Base-by-base conservation (phyloP, 2,113 vertebrate genomes). In the Myiopsitta monachus region DNA sequence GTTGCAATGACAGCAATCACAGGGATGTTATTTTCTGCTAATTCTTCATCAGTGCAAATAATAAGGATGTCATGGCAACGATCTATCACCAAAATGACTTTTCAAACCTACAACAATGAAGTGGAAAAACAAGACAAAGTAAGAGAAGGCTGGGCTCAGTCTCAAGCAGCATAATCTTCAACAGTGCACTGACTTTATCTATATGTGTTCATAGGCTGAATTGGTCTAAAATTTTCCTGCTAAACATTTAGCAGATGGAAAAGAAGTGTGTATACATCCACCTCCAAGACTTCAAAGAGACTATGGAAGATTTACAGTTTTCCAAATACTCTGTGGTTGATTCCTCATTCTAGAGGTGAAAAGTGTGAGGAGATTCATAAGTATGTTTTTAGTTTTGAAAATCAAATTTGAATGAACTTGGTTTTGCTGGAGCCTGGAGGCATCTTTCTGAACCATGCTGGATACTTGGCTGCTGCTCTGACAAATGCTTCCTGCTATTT, bases 11-110 rank as follows among this genome's bases (percentile, higher is more conserved):
- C 5, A 78, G 16, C 6, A 49, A 11, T 57, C 54, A 11, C 0
- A 5, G 41, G 11, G 3, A 46, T 68, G 30, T 64, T 75, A 51
- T 82, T 90, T 90, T 94, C 77, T 88, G 13, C 23, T 90, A 88
- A 80, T 90, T 88, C 41, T 14, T 92, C 43, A 44, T 41, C 59
- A 73, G n/a, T 23, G 31, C 30, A 88, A 80, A 75, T 90, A 90
- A 61, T 46, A 80, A 52, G 27, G 30, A 55, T 88, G 67, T 27
- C 75, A 90, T 77, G 30, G 31, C 9, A 94, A 90, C 39, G 39
- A 28, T 41, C 44, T 52, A 39, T 14, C 21, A 85, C 14, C 21
- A 55, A 57, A 88, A 83, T 17, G 27, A 36, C 66, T 69, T 94
- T 92, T 36, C 49, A 83, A 69, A 47, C 16, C 10, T 86, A 39